Conservation (phyloP, 2,113 vertebrate genomes). For the Arothron firmamentum region DNA sequence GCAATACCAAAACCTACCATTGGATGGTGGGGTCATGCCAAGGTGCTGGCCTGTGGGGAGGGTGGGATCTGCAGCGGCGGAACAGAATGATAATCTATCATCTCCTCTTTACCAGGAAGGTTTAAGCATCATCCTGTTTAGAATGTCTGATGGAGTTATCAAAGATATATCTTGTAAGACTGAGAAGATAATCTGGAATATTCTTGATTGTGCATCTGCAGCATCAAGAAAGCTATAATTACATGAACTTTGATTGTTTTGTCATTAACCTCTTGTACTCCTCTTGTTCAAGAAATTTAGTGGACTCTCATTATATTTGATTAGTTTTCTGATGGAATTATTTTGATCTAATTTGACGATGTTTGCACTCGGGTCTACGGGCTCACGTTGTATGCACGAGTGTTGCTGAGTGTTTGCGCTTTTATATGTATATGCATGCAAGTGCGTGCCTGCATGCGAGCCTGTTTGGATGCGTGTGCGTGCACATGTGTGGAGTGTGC, state of each 20-base stretch:
- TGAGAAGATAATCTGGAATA: neutral
- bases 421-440: conserved; percentile 17
- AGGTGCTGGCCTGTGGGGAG: conserved; percentile 42
- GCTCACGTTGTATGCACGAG: neutral
- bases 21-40: conserved; percentile 71
- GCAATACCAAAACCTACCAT: conserved; percentile 65
- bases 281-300: conserved; percentile 23
- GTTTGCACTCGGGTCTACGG: conserved; percentile 26
- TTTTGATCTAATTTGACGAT: conserved; percentile 23
- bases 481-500: conserved; percentile 38
- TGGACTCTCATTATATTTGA: conserved; percentile 32
- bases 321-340: conserved; percentile 34
- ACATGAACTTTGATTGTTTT: conserved; percentile 21
- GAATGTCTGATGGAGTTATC: too few species aligned
- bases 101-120: too few species aligned
- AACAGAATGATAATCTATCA: too few species aligned
- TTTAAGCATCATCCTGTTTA: too few species aligned
- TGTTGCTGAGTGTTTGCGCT: conserved; percentile 7
- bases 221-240: conserved; percentile 4
- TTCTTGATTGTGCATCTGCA: neutral
- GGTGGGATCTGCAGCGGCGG: neutral
- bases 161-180: too few species aligned
- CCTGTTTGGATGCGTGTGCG: conserved; percentile 20
- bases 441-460: conserved; percentile 7
- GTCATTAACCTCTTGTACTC: conserved; percentile 31